Percentiles rank a stretch among this genome's conserved stretches.
Conservation (phyloP, 2,113 vertebrate species). For the Cnemophilus loriae region DNA sequence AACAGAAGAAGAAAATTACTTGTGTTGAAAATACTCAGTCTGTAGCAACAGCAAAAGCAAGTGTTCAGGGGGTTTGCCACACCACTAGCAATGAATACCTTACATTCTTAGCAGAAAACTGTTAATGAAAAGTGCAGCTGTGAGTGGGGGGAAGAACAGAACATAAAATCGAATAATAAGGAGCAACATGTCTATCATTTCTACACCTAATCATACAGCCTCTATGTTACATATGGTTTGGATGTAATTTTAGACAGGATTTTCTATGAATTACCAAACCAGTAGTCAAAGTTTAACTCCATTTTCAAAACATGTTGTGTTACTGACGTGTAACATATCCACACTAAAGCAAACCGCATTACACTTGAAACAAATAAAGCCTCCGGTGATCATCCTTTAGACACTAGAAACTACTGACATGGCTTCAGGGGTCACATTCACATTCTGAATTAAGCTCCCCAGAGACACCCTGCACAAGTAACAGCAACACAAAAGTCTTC, state of each 20-base stretch:
- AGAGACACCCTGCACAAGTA: constrained; percentile 46
- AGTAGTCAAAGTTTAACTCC: constrained; percentile 47
- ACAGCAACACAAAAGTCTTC: constrained; percentile 60
- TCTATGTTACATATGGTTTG: neutral
- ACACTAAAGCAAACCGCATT: constrained; percentile 29
- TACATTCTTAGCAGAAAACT: neutral
- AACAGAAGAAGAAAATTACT: neutral
- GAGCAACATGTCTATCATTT: neutral
- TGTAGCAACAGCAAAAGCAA: neutral
- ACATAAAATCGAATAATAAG: neutral
- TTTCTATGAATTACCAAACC: constrained; percentile 24
- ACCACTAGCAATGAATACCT: neutral
- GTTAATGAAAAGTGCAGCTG: neutral
- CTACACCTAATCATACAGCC: neutral
- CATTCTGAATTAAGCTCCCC: constrained; percentile 53
- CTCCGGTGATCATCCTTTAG: constrained; percentile 64
- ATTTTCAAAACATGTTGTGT: constrained; percentile 28
- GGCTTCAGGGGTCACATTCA: constrained; percentile 71
- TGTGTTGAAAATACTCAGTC: neutral
- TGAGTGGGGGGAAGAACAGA: neutral
- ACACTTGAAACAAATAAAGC: constrained; percentile 66
- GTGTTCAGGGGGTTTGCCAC: neutral
- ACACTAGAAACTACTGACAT: constrained; percentile 56
- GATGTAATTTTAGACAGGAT: neutral
- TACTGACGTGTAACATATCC: constrained; percentile 3